Base-by-base conservation (phyloP, 1,140 invertebrate species). In the Drosophila sturtevanti region DNA sequence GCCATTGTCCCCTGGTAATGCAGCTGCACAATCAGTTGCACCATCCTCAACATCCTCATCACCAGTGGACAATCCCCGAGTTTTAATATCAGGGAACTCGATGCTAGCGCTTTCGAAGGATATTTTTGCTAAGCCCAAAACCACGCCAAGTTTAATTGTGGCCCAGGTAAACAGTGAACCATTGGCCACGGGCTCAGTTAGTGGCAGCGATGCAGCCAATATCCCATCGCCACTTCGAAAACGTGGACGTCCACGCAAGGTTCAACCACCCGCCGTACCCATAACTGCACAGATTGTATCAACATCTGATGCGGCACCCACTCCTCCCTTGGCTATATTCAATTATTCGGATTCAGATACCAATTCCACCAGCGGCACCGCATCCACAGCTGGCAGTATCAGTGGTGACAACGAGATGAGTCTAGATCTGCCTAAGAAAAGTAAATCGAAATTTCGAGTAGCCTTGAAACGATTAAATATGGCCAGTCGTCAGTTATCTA, bases 121-220 rank as follows among this genome's bases (percentile, higher is more conserved):
- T 41, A 22, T 82, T 9, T 89, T 87, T 22, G 67, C 56, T 16
- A 87, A 81, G 44, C 77, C 72, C 0, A 68, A 72, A 10, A 61
- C 75, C n/a, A 81, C 78, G 4, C 75, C 73, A 1, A 84, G 74
- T 21, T 16, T 89, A 48, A 90, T 89, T 58, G 77, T 81, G 41
- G 74, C 80, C 14, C 85, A 89, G 37, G 85, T 85, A 18, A 81
- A 51, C 41, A 81, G 86, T 52, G 76, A 89, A 22, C 52, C 60
- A 21, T 4, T 1, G 1, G 7, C 0, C 10, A 44, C 62, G 21
- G 9, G 4, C 16, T 14, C 41, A n/a, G n/a, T n/a, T n/a, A n/a
- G n/a, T n/a, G n/a, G n/a, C 0, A 22, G 52, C 5, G 60, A 37
- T 7, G 24, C 18, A 4, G 4, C n/a, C 0, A 12, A 21, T 2